A percentile compares a stretch with the other conserved stretches of the same genome.
These are phyloP conservation scores for Gnatocerus cornutus DNA, from an alignment of 2,888 invertebrate species.

Conservation along the genomic window DNA sequence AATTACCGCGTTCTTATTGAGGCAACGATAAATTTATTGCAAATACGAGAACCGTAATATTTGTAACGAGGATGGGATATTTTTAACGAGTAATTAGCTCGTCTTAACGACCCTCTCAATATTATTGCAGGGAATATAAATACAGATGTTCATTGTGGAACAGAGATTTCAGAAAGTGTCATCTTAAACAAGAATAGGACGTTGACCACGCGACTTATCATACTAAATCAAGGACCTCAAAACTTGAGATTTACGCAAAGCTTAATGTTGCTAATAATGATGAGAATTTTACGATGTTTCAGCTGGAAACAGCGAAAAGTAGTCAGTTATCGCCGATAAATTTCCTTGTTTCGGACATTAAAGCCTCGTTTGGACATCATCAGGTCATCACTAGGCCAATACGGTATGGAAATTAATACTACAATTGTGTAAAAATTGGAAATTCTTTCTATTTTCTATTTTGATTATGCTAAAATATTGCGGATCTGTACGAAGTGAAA, in stretches of 20 bases:
- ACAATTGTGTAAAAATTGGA: too few species aligned
- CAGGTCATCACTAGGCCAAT: background rate
- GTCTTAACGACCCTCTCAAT: slow-evolving; percentile 44
- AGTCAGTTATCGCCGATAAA: slow-evolving; percentile 13
- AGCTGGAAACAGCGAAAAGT: slow-evolving; percentile 6
- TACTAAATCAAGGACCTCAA: slow-evolving; percentile 32
- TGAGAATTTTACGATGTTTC: slow-evolving; percentile 20
- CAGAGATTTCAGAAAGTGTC: slow-evolving; percentile 11
- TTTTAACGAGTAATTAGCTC: slow-evolving; percentile 49
- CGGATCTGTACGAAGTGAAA: too few species aligned
- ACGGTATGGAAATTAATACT: too few species aligned
- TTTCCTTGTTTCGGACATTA: slow-evolving; percentile 16
- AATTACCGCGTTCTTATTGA: slow-evolving; percentile 31
- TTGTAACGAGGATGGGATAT: slow-evolving; percentile 40
- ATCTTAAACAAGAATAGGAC: slow-evolving; percentile 15
- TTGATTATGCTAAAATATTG: too few species aligned
- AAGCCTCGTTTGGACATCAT: slow-evolving; percentile 13
- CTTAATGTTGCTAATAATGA: slow-evolving; percentile 28
- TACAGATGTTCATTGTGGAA: slow-evolving; percentile 10
- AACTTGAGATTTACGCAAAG: slow-evolving; percentile 31
- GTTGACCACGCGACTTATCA: slow-evolving; percentile 23
- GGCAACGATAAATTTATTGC: slow-evolving; percentile 42
- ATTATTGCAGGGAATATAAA: slow-evolving; percentile 26
- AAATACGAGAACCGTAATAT: slow-evolving; percentile 41
- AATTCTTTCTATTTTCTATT: too few species aligned